Conservation (phyloP, 37 sponge, comb jelly and placozoan genomes). For the Agelas oroides region DNA sequence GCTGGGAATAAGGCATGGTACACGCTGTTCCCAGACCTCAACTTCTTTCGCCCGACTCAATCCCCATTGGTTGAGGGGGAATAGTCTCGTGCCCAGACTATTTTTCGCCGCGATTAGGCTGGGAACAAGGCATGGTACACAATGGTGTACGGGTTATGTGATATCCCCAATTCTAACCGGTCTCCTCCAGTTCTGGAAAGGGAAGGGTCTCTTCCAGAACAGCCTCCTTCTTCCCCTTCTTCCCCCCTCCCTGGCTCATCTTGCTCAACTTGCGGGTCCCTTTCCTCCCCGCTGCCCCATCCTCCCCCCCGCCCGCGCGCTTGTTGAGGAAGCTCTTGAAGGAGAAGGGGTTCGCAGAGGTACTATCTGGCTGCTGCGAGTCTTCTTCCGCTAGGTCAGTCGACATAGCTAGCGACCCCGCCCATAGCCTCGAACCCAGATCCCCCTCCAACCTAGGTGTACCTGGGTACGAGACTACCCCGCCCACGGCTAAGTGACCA, state of each 20-base stretch:
- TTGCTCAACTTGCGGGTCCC: neutral
- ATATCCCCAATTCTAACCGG: neutral
- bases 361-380: neutral
- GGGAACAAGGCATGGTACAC: too few species aligned
- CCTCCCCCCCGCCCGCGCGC: neutral
- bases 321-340: conserved; percentile 68
- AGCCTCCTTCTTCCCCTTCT: neutral
- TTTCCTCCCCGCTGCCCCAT: neutral
- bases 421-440: too few species aligned
- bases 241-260: neutral
- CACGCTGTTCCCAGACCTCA: too few species aligned
- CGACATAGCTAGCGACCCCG: neutral
- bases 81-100: too few species aligned
- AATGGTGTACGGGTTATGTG: too few species aligned
- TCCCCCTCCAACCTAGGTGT: neutral
- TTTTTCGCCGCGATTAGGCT: too few species aligned
- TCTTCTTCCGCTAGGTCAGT: neutral
- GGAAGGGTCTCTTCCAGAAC: neutral
- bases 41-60: too few species aligned
- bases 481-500: neutral
- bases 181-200: neutral
- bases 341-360: conserved; percentile 68
- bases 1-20: too few species aligned
- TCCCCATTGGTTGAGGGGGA: too few species aligned
- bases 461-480: too few species aligned